These are phyloP conservation scores for Reinhardtius hippoglossoides DNA, from an alignment of 2,113 vertebrate genomes.

Conservation along the genomic window DNA sequence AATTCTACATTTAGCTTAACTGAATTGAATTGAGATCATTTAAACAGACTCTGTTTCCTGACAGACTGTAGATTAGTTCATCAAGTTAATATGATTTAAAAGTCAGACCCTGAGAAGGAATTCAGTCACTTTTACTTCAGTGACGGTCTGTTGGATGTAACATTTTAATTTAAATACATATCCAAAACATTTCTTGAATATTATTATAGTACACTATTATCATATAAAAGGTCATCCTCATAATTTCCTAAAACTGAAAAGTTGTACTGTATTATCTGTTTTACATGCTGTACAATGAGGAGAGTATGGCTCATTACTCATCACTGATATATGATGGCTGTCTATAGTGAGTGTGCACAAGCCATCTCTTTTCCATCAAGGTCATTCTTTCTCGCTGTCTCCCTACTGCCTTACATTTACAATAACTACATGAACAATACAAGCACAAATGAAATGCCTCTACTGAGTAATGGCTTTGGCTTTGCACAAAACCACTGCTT, in stretches of 20 bases:
- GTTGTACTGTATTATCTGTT: background rate
- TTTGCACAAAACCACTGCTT: slow-evolving; percentile 37
- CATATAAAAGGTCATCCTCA: background rate
- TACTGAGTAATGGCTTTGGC: slow-evolving; percentile 45
- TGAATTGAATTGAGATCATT: background rate
- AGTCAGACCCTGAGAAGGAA: too few species aligned
- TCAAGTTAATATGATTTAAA: background rate
- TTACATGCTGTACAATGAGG: background rate
- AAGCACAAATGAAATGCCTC: slow-evolving; percentile 45
- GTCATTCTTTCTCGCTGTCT: background rate
- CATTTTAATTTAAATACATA: background rate
- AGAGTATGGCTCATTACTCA: background rate
- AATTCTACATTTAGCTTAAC: background rate
- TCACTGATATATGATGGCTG: background rate
- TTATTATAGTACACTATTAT: background rate
- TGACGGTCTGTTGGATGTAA: background rate
- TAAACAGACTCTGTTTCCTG: background rate
- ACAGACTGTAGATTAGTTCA: background rate
- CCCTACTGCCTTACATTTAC: slow-evolving; percentile 13
- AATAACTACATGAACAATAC: slow-evolving; percentile 30
- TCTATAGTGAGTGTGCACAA: background rate
- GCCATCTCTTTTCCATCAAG: background rate
- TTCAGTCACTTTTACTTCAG: too few species aligned
- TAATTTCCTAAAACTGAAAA: background rate
- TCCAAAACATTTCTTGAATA: background rate